Evolutionary conservation across 2,888 invertebrate genomes (phyloP).

Genomic region (Nemoura dubitans): DNA sequence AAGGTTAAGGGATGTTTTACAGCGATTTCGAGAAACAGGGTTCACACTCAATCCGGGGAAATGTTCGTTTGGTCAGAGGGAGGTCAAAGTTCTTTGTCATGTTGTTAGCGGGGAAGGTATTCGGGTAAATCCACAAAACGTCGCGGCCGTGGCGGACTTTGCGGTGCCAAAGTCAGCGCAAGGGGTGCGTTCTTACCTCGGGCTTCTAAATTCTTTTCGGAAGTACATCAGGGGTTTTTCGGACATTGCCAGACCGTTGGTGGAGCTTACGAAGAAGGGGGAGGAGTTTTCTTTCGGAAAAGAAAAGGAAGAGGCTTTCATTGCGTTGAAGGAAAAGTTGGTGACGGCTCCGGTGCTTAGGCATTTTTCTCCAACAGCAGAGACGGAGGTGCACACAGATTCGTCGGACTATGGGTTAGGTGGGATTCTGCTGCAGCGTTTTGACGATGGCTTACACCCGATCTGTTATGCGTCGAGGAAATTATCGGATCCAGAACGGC

Average conservation of each 20-base stretch:
- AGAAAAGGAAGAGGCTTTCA: constrained; percentile 28
- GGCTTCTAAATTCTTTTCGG: constrained; percentile 24
- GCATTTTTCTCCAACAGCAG: constrained; percentile 48
- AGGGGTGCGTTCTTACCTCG: not conserved
- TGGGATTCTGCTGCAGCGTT: constrained; percentile 22
- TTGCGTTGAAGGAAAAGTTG: constrained; percentile 50
- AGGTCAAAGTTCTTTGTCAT: no score
- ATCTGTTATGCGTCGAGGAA: not conserved
- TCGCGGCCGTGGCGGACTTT: not conserved
- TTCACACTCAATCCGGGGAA: no score
- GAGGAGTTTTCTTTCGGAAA: not conserved
- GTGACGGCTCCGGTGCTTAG: constrained; percentile 51
- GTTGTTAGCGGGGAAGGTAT: no score
- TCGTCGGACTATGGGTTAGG: constrained; percentile 34
- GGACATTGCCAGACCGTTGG: not conserved
- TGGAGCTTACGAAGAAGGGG: constrained; percentile 18
- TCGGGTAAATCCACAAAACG: no score
- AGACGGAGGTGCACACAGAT: constrained; percentile 1
- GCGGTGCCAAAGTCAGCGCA: not conserved
- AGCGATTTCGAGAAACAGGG: no score
- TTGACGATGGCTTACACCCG: constrained; percentile 20
- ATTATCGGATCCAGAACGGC: constrained; percentile 19
- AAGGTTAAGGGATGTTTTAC: no score
- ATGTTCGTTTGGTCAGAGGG: no score
- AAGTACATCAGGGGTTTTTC: constrained; percentile 16